Percentiles rank a stretch among this genome's conserved stretches.
Evolutionary conservation across 64 coral and sea anemone species (phyloP).

Genomic region (Porites lutea): DNA sequence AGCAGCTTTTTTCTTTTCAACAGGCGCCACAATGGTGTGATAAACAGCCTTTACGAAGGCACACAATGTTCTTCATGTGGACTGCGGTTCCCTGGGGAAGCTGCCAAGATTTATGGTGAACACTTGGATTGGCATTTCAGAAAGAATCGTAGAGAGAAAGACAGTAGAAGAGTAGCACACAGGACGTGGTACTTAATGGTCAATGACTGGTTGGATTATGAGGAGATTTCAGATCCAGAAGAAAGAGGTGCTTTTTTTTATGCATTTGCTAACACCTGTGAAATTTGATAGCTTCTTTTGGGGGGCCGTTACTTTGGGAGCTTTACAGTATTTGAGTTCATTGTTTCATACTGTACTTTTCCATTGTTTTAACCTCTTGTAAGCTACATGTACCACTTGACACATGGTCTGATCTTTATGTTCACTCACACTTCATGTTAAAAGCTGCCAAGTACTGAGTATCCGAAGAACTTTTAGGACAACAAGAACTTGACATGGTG

Average conservation of each 20-base stretch:
- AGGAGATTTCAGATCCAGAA: conserved; percentile 92
- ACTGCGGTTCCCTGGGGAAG: conserved; percentile 86
- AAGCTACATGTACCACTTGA: too few relatives aligned
- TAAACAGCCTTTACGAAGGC: conserved; percentile 77
- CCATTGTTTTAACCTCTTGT: too few relatives aligned
- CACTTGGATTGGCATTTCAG: conserved; percentile 99
- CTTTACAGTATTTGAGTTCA: too few relatives aligned
- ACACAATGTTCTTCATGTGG: conserved; percentile 98
- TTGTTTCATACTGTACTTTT: too few relatives aligned
- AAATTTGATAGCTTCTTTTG: too few relatives aligned
- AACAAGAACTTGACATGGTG: too few relatives aligned
- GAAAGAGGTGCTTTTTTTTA: conserved; percentile 69
- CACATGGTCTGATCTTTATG: too few relatives aligned
- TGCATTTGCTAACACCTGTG: neutral
- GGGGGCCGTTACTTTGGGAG: too few relatives aligned
- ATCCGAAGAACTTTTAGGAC: too few relatives aligned
- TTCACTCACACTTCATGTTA: too few relatives aligned
- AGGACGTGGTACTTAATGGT: conserved; percentile 88
- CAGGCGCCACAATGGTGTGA: conserved; percentile 80
- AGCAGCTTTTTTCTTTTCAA: neutral
- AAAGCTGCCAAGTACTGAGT: too few relatives aligned
- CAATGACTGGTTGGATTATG: conserved; percentile 92
- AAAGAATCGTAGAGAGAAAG: conserved; percentile 96
- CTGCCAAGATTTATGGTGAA: conserved; percentile 81
- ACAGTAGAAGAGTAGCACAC: conserved; percentile 84